phyloP scores from a whole-genome alignment of 1,140 invertebrate species.

The Drosophila persimilis region DNA sequence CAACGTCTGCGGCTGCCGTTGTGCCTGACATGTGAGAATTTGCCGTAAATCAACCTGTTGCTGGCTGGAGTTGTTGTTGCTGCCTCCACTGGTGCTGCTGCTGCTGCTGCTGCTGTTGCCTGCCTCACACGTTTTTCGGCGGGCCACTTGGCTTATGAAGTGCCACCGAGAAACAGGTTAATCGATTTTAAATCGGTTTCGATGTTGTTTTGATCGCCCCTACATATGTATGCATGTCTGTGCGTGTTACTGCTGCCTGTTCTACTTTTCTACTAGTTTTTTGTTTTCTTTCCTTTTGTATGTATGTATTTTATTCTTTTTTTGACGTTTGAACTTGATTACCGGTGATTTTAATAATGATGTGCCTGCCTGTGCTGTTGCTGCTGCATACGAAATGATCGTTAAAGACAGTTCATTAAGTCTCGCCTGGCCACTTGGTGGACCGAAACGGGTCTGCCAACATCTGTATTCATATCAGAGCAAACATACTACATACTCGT shows the following conservation, averaged over 20 bases:
- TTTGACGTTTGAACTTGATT: slow-evolving; percentile 81
- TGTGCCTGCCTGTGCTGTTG: slow-evolving; percentile 50
- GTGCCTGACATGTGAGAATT: slow-evolving; percentile 72
- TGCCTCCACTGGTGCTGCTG: slow-evolving; percentile 39
- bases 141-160: slow-evolving; percentile 69
- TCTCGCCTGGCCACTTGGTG: slow-evolving; percentile 34
- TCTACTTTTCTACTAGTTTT: slow-evolving; percentile 65
- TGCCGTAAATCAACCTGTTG: slow-evolving; percentile 80
- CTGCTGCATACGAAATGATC: slow-evolving; percentile 47
- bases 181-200: slow-evolving; percentile 82
- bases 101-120: slow-evolving; percentile 50
- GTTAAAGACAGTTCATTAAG: slow-evolving; percentile 62
- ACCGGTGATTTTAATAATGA: slow-evolving; percentile 80
- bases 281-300: slow-evolving; percentile 43
- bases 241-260: slow-evolving; percentile 31
- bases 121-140: slow-evolving; percentile 65
- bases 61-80: slow-evolving; percentile 43
- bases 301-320: slow-evolving; percentile 19
- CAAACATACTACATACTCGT: not conserved
- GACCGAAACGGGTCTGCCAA: slow-evolving; percentile 7
- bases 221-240: slow-evolving; percentile 8
- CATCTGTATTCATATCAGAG: not conserved
- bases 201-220: slow-evolving; percentile 77
- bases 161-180: slow-evolving; percentile 78
- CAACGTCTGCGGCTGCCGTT: slow-evolving; percentile 32